These are phyloP conservation scores for Ophioninae sp. DNA, from an alignment of 2,888 invertebrate species.

Conservation along the genomic window DNA sequence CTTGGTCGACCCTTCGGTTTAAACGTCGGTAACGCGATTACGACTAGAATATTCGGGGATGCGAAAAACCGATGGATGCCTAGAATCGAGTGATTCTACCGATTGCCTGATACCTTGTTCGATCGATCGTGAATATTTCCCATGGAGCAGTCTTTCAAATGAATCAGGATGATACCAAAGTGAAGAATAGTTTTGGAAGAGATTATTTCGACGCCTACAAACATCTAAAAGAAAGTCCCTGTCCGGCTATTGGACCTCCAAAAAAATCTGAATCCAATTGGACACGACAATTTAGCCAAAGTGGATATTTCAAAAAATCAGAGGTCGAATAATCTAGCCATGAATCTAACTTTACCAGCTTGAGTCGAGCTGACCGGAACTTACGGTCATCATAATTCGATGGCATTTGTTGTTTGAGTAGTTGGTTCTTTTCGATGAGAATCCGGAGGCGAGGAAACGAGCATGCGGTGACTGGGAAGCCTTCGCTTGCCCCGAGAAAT, in stretches of 20 bases:
- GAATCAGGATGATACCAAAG: neutral
- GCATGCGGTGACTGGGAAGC: slow-evolving; percentile 35
- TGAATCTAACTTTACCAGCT: neutral
- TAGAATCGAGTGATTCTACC: neutral
- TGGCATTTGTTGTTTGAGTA: neutral
- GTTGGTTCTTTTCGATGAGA: slow-evolving; percentile 41
- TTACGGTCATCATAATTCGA: neutral
- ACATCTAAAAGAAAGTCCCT: neutral
- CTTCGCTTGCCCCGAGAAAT: slow-evolving; percentile 38
- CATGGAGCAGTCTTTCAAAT: neutral
- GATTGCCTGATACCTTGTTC: neutral
- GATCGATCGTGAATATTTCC: neutral
- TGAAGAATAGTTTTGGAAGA: neutral
- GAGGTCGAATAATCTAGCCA: no score
- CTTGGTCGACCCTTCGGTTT: neutral
- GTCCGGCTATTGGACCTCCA: neutral
- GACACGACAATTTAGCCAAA: no score
- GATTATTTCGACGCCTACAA: neutral
- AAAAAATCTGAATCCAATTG: no score
- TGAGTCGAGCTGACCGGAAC: neutral
- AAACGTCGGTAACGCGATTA: slow-evolving; percentile 13
- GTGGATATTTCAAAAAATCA: no score
- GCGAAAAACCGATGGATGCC: neutral
- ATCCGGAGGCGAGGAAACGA: slow-evolving; percentile 57
- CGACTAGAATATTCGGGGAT: slow-evolving; percentile 8